Conservation (phyloP, 2,797 vertebrate genomes). For the Arctocebus calabarensis region DNA sequence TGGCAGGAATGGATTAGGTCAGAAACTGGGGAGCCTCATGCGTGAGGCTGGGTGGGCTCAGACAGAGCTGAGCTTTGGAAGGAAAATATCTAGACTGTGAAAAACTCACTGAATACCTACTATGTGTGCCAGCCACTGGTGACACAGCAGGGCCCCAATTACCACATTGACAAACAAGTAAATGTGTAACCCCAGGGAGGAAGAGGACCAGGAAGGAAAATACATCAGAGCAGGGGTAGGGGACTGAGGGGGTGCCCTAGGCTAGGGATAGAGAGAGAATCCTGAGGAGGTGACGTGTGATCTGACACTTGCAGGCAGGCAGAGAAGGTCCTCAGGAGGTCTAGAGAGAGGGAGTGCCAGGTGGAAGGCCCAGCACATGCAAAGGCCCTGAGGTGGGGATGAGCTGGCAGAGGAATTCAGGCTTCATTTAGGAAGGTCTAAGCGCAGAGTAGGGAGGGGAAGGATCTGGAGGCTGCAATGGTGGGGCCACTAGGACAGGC, state of each 20-base stretch:
- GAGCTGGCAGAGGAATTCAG: neutral
- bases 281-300: neutral
- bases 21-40: neutral
- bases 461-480: neutral
- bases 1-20: neutral
- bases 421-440: neutral
- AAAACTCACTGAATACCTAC: neutral
- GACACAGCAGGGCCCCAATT: neutral
- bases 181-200: neutral
- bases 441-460: neutral
- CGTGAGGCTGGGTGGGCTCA: neutral
- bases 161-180: neutral
- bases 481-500: neutral
- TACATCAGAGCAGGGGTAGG: neutral
- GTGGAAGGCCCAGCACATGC: neutral
- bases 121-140: neutral
- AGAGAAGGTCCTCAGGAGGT: no score
- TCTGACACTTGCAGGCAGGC: neutral
- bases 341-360: neutral
- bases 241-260: neutral
- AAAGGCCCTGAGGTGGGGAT: neutral
- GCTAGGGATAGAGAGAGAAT: neutral
- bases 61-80: neutral
- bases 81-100: neutral
- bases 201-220: neutral